Percentiles rank a stretch among this genome's conserved stretches.
These are phyloP conservation scores for Drosophila auraria DNA, from an alignment of 1,140 invertebrate species.

Conservation along the genomic window DNA sequence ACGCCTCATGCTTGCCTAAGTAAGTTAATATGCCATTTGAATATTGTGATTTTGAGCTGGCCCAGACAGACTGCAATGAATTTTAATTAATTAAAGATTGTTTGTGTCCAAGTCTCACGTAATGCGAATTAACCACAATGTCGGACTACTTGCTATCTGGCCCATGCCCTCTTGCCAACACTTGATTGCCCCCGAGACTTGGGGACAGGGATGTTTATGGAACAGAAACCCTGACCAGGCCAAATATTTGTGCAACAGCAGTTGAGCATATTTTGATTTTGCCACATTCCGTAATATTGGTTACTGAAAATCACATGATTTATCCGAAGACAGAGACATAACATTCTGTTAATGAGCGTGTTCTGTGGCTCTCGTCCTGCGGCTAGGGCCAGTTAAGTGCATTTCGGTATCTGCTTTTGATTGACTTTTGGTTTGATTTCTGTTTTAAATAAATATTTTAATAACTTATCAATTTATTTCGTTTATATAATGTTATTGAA, in stretches of 20 bases:
- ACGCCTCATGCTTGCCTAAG: slow-evolving; percentile 66
- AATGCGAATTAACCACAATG: slow-evolving; percentile 65
- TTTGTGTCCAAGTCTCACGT: slow-evolving; percentile 56
- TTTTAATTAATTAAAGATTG: slow-evolving; percentile 81
- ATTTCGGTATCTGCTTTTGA: not conserved
- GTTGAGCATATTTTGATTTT: slow-evolving; percentile 42
- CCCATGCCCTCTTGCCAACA: not conserved
- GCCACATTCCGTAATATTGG: slow-evolving; percentile 20
- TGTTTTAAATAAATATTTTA: not conserved
- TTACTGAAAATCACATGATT: slow-evolving; percentile 12
- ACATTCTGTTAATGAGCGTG: slow-evolving; percentile 6
- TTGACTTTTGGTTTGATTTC: not conserved
- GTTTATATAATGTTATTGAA: not conserved
- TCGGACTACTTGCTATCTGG: slow-evolving; percentile 11
- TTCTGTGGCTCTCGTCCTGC: not conserved
- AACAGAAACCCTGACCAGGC: slow-evolving; percentile 3
- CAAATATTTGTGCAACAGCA: slow-evolving; percentile 57
- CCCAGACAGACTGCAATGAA: slow-evolving; percentile 55
- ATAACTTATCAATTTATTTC: not conserved
- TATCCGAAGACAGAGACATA: not conserved
- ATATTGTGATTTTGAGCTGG: slow-evolving; percentile 65
- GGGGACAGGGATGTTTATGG: not conserved
- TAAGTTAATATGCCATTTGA: slow-evolving; percentile 81
- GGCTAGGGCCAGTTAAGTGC: no score
- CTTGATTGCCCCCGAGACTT: not conserved